Evolutionary conservation across 2,888 invertebrate genomes (phyloP), one percentile per base, ranked within the genome.

Genomic region (Cephus sareptanus): DNA sequence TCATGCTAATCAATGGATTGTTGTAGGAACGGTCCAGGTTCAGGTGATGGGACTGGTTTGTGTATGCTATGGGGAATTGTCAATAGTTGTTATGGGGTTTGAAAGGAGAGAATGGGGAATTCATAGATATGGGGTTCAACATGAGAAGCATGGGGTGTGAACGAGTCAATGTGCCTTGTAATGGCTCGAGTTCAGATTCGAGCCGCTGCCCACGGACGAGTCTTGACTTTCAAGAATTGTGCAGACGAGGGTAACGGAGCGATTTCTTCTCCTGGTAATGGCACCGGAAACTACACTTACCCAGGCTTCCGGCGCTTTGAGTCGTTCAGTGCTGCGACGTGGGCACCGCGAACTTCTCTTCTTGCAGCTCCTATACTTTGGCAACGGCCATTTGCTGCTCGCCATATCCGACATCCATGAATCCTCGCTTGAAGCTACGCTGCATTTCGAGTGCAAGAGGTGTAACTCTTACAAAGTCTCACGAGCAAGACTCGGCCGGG

Each of bases 211-310:
- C 71, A 71, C 71, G 71, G 71, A 71, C 71, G 33, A 34, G 71
- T 68, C 75, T 15, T 33, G 56, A 75, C 68, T 75, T 30, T 40
- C 31, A 31, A 76, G 81, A 80, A 80, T 82, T 78, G 81, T 77
- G 80, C 82, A 79, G 82, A 80, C 81, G 81, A 77, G 83, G 82
- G 81, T 83, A 86, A 84, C 83, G 84, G 82, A 82, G 84, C 83
- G 78, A 83, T 81, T 79, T 85, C 76, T 82, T 77, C 76, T 75
- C 77, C 84, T 85, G 86, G 87, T 89, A 89, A 89, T 89, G 85
- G 89, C 86, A 85, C 86, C 87, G 87, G 89, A 89, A 89, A 87
- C 87, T 88, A 89, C 89, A 89, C 88, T 89, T 89, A 87, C 84
- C 87, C 79, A 77, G 78, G 78, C 77, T 88, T 89, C 89, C 89